These are phyloP conservation scores for Thamnophis elegans DNA, from an alignment of 2,797 vertebrate genomes.

Conservation along the genomic window DNA sequence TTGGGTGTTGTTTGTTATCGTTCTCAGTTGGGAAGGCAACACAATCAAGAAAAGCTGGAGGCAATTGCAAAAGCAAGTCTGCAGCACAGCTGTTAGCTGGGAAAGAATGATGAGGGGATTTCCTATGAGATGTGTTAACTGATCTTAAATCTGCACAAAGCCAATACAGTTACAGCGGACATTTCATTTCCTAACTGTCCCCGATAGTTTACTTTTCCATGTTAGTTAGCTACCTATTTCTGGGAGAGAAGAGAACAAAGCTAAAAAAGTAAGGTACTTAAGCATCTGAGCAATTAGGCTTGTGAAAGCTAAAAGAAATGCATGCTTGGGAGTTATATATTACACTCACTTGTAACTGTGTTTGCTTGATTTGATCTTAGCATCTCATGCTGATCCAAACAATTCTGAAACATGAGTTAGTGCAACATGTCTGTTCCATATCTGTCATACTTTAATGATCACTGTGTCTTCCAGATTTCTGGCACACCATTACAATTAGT, in stretches of 20 bases:
- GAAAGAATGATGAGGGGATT: not conserved
- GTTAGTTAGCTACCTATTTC: not conserved
- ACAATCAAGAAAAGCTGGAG: conserved; percentile 39
- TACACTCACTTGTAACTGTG: not conserved
- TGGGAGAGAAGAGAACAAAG: not conserved
- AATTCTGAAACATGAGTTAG: not conserved
- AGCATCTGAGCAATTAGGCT: not conserved
- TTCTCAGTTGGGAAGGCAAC: not conserved
- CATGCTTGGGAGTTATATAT: not conserved
- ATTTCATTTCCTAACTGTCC: not conserved
- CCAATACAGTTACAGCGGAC: not conserved
- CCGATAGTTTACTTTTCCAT: not conserved
- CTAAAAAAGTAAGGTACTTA: not conserved
- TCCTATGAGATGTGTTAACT: not conserved
- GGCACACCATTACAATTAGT: not conserved
- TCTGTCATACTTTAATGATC: not conserved
- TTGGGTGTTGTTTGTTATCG: not conserved
- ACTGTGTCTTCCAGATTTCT: not conserved
- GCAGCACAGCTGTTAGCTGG: rapidly evolving
- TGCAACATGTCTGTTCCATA: not conserved
- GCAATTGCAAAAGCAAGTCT: conserved; percentile 28
- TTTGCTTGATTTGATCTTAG: not conserved
- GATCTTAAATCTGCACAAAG: conserved; percentile 7
- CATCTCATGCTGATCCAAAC: not conserved
- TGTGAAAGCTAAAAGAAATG: not conserved